phyloP scores from a whole-genome alignment of 2,797 vertebrate genomes.

The Thunnus albacares region DNA sequence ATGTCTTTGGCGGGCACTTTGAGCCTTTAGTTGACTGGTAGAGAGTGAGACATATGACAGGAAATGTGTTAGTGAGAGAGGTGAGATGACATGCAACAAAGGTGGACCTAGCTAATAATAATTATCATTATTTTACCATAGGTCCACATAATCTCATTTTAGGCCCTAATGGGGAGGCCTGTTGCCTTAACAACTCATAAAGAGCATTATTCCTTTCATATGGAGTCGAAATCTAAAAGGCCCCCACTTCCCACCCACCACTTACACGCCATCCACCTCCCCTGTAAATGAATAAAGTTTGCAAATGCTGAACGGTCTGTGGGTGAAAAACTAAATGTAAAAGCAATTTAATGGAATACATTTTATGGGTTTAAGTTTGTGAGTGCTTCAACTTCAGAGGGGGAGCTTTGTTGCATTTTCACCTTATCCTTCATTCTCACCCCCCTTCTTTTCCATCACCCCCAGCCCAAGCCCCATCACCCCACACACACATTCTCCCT shows the following conservation, averaged over 20 bases:
- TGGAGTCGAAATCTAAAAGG: not conserved
- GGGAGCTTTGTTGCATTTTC: slow-evolving; percentile 55
- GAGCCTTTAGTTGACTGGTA: not conserved
- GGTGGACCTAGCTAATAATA: slow-evolving; percentile 6
- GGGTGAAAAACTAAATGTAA: slow-evolving; percentile 17
- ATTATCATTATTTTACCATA: slow-evolving; percentile 20
- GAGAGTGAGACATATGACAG: slow-evolving; percentile 1
- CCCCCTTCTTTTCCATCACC: slow-evolving; percentile 51
- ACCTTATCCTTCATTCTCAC: slow-evolving; percentile 63
- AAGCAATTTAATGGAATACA: slow-evolving; percentile 42
- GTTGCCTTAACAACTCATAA: not conserved
- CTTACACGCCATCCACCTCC: not conserved
- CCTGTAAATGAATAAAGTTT: slow-evolving; percentile 48
- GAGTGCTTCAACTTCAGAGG: slow-evolving; percentile 40
- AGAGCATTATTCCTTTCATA: slow-evolving; percentile 24
- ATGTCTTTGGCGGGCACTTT: not conserved
- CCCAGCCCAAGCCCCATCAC: slow-evolving; percentile 25
- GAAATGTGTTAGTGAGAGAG: not conserved
- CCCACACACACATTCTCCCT: slow-evolving; percentile 30
- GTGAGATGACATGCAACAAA: not conserved
- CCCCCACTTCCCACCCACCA: slow-evolving; percentile 3
- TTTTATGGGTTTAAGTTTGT: slow-evolving; percentile 63
- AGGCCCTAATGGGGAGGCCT: not conserved
- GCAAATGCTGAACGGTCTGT: slow-evolving; percentile 16
- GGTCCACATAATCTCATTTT: slow-evolving; percentile 1